Base-by-base conservation (phyloP, 2,888 invertebrate species). In the Gari tellinella region DNA sequence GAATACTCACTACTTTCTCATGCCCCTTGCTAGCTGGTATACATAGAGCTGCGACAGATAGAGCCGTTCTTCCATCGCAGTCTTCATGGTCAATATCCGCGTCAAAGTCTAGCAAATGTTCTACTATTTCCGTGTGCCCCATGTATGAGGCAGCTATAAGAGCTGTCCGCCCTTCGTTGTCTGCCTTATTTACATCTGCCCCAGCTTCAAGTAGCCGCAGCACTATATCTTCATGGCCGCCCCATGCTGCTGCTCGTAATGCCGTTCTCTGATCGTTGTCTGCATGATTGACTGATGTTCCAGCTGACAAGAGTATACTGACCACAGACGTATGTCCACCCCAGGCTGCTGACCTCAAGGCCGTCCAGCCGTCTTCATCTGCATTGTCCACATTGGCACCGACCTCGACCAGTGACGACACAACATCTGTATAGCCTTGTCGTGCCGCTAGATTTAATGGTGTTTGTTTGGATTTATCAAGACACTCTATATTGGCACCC, bases 21-120 rank as follows among this genome's bases (percentile, higher is more conserved):
- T 91, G 91, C 23, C 89, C 90, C 67, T 89, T 87, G 73, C 95
- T 96, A 21, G 88, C 87, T 0, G 91, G 90, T 40, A 91, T 88
- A 80, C 92, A 91, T 46, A 92, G 80, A 4, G 91, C 90, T 1
- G 92, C 91, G 0, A 92, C 92, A 21, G 98, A 97, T 48, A 98
- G 94, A 0, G 98, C 97, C 0, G 98, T 98, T 75, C 98, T 94
- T 10, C 97, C 97, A 91, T 98, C 98, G 41, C 96, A 95, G 92
- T 98, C 98, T 2, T 96, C 95, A 23, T 95, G 94, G 74, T 92
- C 88, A 55, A 91, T 88, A 58, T 87, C 80, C 0, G 91, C 91
- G 4, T 86, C 80, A 53, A 96, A 95, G 66, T 95, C 95, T 56
- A 92, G 65, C 21, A 91, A 81, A 64, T 90, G 88, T 56, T 88